A percentile compares a stretch with the other conserved stretches of the same genome.
These are phyloP conservation scores for Spea bombifrons DNA, from an alignment of 2,113 vertebrate species.

Conservation along the genomic window DNA sequence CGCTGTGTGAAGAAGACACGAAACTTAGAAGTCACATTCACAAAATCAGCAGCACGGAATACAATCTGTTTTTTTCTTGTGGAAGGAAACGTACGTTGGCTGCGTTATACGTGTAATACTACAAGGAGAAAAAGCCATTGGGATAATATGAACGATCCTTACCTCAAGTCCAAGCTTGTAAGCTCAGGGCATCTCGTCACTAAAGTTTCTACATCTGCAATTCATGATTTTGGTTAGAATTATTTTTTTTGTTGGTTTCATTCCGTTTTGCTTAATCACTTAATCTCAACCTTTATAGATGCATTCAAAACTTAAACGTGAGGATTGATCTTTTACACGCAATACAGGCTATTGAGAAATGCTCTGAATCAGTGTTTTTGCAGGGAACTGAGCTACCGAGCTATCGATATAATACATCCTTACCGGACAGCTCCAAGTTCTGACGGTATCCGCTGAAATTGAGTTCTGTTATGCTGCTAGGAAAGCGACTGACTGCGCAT, in stretches of 20 bases:
- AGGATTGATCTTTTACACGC: too few relatives aligned
- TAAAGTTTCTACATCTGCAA: conserved; percentile 78
- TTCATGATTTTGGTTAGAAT: neutral
- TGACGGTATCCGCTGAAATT: conserved; percentile 94
- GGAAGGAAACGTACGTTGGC: too few relatives aligned
- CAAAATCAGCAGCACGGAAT: too few relatives aligned
- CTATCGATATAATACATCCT: conserved; percentile 26
- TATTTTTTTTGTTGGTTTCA: neutral
- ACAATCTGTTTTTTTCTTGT: too few relatives aligned
- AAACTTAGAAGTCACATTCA: too few relatives aligned
- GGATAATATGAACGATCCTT: conserved; percentile 33
- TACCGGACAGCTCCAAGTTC: conserved; percentile 77
- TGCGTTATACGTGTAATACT: too few relatives aligned
- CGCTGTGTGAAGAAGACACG: conserved; percentile 64
- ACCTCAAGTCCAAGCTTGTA: conserved; percentile 86
- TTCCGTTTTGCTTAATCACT: too few relatives aligned
- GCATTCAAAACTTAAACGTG: too few relatives aligned
- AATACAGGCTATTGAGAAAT: too few relatives aligned
- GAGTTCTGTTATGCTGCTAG: conserved; percentile 69
- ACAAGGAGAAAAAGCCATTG: neutral
- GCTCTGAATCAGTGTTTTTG: too few relatives aligned
- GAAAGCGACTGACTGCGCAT: conserved; percentile 65
- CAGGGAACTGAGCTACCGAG: too few relatives aligned
- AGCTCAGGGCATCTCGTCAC: conserved; percentile 78
- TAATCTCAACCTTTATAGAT: too few relatives aligned